Evolutionary conservation across 2,888 invertebrate genomes (phyloP), one percentile per base, ranked within the genome.

Genomic region (Bombylius major): DNA sequence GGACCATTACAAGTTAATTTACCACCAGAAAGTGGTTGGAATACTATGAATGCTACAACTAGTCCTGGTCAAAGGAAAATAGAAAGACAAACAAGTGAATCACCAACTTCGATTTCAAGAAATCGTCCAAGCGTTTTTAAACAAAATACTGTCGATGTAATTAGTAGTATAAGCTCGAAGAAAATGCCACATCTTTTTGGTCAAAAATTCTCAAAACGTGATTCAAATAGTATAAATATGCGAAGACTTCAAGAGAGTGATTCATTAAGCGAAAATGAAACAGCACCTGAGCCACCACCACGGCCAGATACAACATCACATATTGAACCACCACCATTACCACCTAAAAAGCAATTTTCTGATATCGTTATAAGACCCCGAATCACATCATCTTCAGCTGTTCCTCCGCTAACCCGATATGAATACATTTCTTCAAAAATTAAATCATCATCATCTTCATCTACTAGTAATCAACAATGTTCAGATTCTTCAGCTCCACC

Each of bases 311-410:
- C 70, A 4, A 65, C 65, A 5, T 68, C 75, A 13, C 75, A 81
- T 53, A 78, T 81, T 7, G 84, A 84, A 66, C 87, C 87, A 5
- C 86, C 86, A 3, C 87, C 87, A 5, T 72, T 87, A 68, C 79
- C 86, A 31, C 87, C 87, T 13, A 86, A 86, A 67, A 84, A 85
- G 62, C 81, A 82, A 62, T 75, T 77, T 48, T 77, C 75, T 53
- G 80, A 80, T 60, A 73, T 79, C 50, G 70, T 76, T 2, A 74
- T 78, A 33, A 82, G 84, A 49, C 72, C 73, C 6, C 62, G 67
- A 5, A 63, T 64, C 12, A 65, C 66, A 23, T 64, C 70, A 34
- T 62, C 60, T 48, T 61, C 62, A 42, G 62, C 60, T 36, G 14
- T 55, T 61, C 33, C 63, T 58, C 55, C 61, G 39, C 58, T 47